Conservation (phyloP, 1,140 invertebrate species). For the Doryteuthis pealeii region DNA sequence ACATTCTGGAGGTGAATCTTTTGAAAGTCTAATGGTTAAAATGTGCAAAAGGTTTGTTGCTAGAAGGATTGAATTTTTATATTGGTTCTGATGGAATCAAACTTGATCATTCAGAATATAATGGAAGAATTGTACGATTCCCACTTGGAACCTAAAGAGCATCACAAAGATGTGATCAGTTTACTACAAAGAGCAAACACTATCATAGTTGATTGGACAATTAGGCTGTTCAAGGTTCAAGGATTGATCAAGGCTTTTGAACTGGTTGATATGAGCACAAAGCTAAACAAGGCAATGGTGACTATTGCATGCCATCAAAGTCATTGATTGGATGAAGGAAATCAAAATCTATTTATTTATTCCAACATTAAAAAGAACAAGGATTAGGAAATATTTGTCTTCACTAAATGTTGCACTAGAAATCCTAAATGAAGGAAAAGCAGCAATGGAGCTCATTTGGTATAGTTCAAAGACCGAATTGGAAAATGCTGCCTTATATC, state of each 20-base stretch:
- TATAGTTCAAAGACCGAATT: slow-evolving; percentile 20
- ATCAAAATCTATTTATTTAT: not conserved
- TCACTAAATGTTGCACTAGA: slow-evolving; percentile 22
- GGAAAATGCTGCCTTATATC: slow-evolving; percentile 24
- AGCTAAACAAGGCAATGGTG: slow-evolving; percentile 14
- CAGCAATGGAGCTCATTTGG: slow-evolving; percentile 23
- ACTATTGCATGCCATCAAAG: slow-evolving; percentile 24
- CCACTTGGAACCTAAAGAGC: slow-evolving; percentile 13
- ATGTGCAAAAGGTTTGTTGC: slow-evolving; percentile 25
- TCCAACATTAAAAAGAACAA: not conserved
- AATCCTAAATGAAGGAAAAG: slow-evolving; percentile 22
- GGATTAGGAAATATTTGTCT: slow-evolving; percentile 12
- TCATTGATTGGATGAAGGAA: slow-evolving; percentile 23
- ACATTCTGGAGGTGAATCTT: not conserved
- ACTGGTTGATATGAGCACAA: slow-evolving; percentile 25
- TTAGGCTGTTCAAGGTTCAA: slow-evolving; percentile 28
- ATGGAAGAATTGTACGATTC: slow-evolving; percentile 16
- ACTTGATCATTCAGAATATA: slow-evolving; percentile 24
- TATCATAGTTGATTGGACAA: slow-evolving; percentile 22
- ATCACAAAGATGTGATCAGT: slow-evolving; percentile 2
- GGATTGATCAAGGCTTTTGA: slow-evolving; percentile 30
- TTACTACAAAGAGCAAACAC: slow-evolving; percentile 20
- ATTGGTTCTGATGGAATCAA: slow-evolving; percentile 20
- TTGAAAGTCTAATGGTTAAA: slow-evolving; percentile 21
- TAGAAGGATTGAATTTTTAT: slow-evolving; percentile 24